These are phyloP conservation scores for Campylomormyrus tamandua DNA, from an alignment of 2,113 vertebrate species.

Conservation along the genomic window DNA sequence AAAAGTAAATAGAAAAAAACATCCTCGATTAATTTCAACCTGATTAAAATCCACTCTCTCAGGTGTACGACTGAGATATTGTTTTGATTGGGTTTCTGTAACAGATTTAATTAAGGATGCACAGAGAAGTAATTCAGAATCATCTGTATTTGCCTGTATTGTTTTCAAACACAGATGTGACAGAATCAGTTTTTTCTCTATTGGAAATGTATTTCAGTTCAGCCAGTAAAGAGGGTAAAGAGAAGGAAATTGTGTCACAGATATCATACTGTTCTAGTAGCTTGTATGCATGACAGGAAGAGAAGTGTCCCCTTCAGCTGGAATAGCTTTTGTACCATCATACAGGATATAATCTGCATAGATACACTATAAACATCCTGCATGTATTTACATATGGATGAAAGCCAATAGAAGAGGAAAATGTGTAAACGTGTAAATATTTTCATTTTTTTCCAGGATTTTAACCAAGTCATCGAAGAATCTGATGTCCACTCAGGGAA, in stretches of 20 bases:
- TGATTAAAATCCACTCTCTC: background rate
- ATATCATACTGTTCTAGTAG: background rate
- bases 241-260: background rate
- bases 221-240: background rate
- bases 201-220: background rate
- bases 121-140: background rate
- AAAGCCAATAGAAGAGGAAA: background rate
- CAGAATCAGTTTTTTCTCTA: background rate
- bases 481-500: constrained; percentile 88
- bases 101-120: constrained; percentile 15
- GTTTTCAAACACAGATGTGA: background rate
- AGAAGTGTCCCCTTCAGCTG: background rate
- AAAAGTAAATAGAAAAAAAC: background rate
- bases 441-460: constrained; percentile 65
- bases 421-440: background rate
- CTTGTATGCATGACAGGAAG: background rate
- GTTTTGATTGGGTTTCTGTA: constrained; percentile 23
- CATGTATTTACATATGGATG: background rate
- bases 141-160: background rate
- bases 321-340: background rate
- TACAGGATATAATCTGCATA: background rate
- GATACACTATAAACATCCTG: background rate
- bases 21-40: background rate
- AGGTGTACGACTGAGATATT: constrained; percentile 21
- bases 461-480: constrained; percentile 74